These are phyloP conservation scores for Lasiurus cinereus DNA, from an alignment of 2,113 vertebrate genomes.

Conservation along the genomic window DNA sequence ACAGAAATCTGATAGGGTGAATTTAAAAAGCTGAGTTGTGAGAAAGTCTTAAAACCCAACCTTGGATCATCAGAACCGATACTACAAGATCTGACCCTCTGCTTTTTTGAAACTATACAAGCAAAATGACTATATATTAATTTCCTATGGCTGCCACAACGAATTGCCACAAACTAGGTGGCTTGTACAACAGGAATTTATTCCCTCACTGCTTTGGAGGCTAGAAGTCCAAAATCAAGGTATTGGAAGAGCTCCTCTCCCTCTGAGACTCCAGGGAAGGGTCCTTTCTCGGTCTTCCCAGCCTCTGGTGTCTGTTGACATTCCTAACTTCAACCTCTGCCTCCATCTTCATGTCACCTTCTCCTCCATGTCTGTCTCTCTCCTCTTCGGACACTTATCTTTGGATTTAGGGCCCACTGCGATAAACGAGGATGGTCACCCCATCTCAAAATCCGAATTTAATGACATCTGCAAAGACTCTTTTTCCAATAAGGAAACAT, in stretches of 20 bases:
- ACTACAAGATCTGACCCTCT: not conserved
- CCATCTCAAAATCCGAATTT: not conserved
- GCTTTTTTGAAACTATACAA: not conserved
- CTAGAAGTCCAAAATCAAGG: not conserved
- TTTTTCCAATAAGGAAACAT: not conserved
- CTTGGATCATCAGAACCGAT: not conserved
- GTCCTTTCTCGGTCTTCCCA: not conserved
- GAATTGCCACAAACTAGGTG: not conserved
- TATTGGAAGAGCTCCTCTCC: not conserved
- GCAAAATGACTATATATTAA: not conserved
- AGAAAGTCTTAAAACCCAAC: not conserved
- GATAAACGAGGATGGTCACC: not conserved
- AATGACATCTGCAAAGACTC: not conserved
- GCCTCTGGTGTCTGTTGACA: not conserved
- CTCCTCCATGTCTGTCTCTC: not conserved
- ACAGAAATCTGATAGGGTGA: not conserved
- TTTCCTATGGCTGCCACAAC: not conserved
- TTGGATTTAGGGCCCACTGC: not conserved
- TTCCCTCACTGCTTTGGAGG: not conserved
- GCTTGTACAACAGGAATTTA: not conserved
- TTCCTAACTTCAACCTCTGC: not conserved
- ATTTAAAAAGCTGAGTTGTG: not conserved
- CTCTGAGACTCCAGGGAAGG: not conserved
- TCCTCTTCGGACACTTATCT: not conserved
- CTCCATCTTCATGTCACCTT: not conserved